A percentile compares a stretch with the other conserved stretches of the same genome.
Conservation (phyloP, 2,888 invertebrate genomes). For the Sylvicola cinctus region DNA sequence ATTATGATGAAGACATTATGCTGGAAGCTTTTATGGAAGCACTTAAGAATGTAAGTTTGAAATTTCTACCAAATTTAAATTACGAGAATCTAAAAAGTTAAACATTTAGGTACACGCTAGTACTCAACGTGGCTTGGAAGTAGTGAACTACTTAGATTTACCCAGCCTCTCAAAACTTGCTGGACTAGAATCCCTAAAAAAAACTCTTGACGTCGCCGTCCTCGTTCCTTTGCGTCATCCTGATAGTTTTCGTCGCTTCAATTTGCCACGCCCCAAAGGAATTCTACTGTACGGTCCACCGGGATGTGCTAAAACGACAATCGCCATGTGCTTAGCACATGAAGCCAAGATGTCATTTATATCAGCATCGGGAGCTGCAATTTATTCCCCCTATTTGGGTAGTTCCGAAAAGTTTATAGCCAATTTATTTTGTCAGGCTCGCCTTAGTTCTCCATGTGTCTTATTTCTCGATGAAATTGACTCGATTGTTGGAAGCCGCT, state of each 20-base stretch:
- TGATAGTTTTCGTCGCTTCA: neutral
- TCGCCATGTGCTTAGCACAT: constrained; percentile 34
- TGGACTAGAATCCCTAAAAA: neutral
- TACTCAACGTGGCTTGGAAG: neutral
- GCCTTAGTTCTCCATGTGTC: constrained; percentile 35
- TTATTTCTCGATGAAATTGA: constrained; percentile 44
- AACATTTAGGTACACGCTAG: neutral
- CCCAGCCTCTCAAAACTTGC: neutral
- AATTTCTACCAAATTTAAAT: too few relatives aligned
- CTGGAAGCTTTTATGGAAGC: constrained; percentile 1
- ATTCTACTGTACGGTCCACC: constrained; percentile 41
- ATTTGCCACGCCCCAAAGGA: constrained; percentile 16
- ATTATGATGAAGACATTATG: neutral
- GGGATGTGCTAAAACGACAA: constrained; percentile 42
- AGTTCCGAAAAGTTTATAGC: constrained; percentile 37
- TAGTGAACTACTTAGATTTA: neutral
- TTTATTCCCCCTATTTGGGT: constrained; percentile 42
- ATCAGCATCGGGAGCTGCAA: constrained; percentile 35
- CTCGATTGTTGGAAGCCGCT: constrained; percentile 24
- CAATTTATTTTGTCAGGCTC: constrained; percentile 35
- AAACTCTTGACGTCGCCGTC: neutral
- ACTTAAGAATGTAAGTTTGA: constrained; percentile 1
- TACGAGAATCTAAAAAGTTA: neutral
- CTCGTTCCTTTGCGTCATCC: neutral
- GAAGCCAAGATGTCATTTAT: constrained; percentile 32